Base-by-base conservation (phyloP, 1,140 invertebrate species). In the Paracyclopina nana region DNA sequence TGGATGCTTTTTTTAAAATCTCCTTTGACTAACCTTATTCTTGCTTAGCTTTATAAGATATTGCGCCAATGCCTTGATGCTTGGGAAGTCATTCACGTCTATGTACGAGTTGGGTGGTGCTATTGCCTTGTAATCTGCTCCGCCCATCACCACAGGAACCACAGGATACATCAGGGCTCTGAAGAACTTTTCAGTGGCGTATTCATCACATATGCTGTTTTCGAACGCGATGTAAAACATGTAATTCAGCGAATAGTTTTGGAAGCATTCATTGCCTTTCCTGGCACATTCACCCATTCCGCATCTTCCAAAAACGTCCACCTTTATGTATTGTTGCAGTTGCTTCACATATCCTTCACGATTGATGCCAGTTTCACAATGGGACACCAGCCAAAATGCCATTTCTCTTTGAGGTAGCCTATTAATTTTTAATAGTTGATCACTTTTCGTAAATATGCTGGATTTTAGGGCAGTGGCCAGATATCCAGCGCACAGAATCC, bases 161-260 rank as follows among this genome's bases (percentile, higher is more conserved):
- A 38, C 8, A 20, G 14, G 14, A 5, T 38, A 16, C 14, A 16
- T 20, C 34, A 38, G 14, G n/a, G 20, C 34, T 8, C 20, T 38
- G 8, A 38, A 38, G 67, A 75, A 57, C 57, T 79, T 79, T 56
- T 80, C 77, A 0, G 76, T 79, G 24, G 79, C 57, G 55, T 79
- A 80, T 55, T 79, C 72, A 12, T 63, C 60, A 53, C 77, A 79
- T 50, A 72, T 70, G 0, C 74, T 73, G 57, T 82, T 82, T 63
- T 83, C 67, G 54, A 70, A 68, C 4, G 66, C 54, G 2, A 70
- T 44, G 54, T 69, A 70, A 49, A 65, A 65, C 44, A 59, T 57
- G 57, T 65, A 64, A n/a, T 25, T 45, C 6, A 52, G 56, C 43
- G 38, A 41, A 28, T 46, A 52, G 6, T 49, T 28, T 18, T 18